Base-by-base conservation (phyloP, 1,140 invertebrate genomes). In the Rhopalosiphum padi region DNA sequence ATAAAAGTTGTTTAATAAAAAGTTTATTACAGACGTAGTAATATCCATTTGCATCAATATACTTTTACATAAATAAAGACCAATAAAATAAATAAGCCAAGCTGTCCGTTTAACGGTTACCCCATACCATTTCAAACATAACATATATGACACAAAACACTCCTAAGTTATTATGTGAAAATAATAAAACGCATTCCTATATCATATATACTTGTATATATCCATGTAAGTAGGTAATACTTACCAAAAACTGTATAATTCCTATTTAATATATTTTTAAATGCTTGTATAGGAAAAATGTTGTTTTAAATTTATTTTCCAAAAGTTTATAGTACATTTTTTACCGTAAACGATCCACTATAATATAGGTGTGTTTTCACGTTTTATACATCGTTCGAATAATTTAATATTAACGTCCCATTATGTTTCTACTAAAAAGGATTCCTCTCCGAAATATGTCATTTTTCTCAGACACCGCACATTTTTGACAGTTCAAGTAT, bases 21-120 rank as follows among this genome's bases (percentile, higher is more conserved):
- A 86, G 41, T 46, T 86, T 86, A 86, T 86, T 51, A 51, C 43
- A 48, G 30, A 6, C 21, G 41, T 8, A 35, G 35, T 83, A 23
- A 48, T 87, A 46, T n/a, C 43, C n/a, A 87, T 87, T 87, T n/a
- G 25, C 85, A 51, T 87, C 30, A n/a, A 87, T 48, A n/a, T 87
- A 48, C 11, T 87, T 48, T n/a, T 48, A 46, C 46, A 51, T 48
- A 87, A 48, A 87, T 87, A 87, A 87, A n/a, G 86, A 87, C 43
- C n/a, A 87, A 87, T 87, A 87, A 87, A 87, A 87, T 87, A 48
- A 48, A 87, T 85, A 85, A 85, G 9, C 83, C 23, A 25, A 43
- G 83, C 35, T 83, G 35, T 23, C 35, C 35, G 21, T 37, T 37
- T 77, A 35, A 83, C 77, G 22, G 77, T 68, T 77, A 77, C 35